Base-by-base conservation (phyloP, 2,888 invertebrate species). In the Drosophila imparisetae region DNA sequence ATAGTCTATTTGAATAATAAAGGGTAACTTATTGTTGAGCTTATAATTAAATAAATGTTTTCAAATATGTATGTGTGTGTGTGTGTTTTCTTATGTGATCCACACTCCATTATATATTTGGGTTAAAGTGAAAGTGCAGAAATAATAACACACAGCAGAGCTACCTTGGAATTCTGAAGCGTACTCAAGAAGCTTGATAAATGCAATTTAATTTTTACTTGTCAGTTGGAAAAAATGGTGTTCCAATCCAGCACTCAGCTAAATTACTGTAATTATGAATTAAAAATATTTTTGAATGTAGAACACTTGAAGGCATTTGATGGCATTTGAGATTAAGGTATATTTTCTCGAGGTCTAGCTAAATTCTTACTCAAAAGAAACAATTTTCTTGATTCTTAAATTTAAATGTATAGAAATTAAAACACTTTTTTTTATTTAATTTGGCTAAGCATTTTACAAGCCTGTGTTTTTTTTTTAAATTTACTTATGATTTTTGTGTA, bases 91-190 rank as follows among this genome's bases (percentile, higher is more conserved):
- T 30, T 53, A 29, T 54, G 48, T 58, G 57, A 58, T 24, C 36
- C 52, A 34, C 42, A 45, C 38, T 45, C 36, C 18, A 42, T 59
- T 61, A 76, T 62, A 78, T 76, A 81, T 78, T 80, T 82, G 68
- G 85, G 78, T 55, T 85, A 80, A 67, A 72, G 91, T 90, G 90
- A 90, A 90, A 90, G 91, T 91, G 86, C 74, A 80, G 80, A 84
- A 71, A 60, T 58, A 54, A 15, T 45, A 24, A 15, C 24, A 24
- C 24, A 15, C 38, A 18, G 66, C 48, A 59, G 4, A 63, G 40
- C 55, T 10, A 15, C 48, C 29, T 53, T 38, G 42, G 27, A 53
- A 50, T 21, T 54, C 5, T 24, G 49, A 64, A 53, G 45, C 49
- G 48, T 42, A 59, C 55, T 30, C 18, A 50, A 52, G 45, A 50